Conservation (phyloP, 1,140 invertebrate species). For the Drosophila orosa region DNA sequence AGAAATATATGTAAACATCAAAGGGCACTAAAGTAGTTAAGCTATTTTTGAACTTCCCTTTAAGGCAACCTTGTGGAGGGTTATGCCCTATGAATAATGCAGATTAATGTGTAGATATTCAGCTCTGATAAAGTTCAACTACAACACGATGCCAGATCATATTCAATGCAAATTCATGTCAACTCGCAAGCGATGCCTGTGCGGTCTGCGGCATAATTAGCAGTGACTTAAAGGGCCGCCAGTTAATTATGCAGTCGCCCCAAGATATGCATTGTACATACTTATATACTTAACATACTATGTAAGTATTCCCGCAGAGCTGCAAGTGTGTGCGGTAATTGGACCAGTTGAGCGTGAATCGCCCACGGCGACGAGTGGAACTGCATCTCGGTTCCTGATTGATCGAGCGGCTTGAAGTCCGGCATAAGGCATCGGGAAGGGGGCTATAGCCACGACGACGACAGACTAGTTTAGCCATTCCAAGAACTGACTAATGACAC, state of each 20-base stretch:
- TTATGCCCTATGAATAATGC: conserved; percentile 13
- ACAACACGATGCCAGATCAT: conserved; percentile 51
- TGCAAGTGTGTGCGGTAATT: conserved; percentile 55
- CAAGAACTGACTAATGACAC: conserved; percentile 78
- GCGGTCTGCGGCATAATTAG: conserved; percentile 76
- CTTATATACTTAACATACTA: conserved; percentile 7
- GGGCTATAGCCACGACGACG: conserved; percentile 17
- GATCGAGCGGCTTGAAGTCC: conserved; percentile 44
- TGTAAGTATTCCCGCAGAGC: not conserved
- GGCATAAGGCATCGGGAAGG: conserved; percentile 6
- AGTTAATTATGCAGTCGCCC: conserved; percentile 64
- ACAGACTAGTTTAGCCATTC: conserved; percentile 72
- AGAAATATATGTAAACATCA: not conserved
- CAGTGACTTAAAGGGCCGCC: conserved; percentile 55
- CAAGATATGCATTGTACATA: not conserved
- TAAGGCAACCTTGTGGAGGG: not conserved
- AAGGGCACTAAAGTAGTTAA: not conserved
- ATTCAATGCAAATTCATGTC: conserved; percentile 73
- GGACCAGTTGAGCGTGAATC: conserved; percentile 67
- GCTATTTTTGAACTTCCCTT: not conserved
- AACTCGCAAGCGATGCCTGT: conserved; percentile 53
- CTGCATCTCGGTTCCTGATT: conserved; percentile 61
- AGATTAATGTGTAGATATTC: conserved; percentile 18
- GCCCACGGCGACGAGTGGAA: conserved; percentile 65
- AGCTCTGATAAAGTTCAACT: conserved; percentile 24